A percentile compares a stretch with the other conserved stretches of the same genome.
Evolutionary conservation across 2,888 invertebrate species (phyloP).

Genomic region (Cataglyphis altisquamis): DNA sequence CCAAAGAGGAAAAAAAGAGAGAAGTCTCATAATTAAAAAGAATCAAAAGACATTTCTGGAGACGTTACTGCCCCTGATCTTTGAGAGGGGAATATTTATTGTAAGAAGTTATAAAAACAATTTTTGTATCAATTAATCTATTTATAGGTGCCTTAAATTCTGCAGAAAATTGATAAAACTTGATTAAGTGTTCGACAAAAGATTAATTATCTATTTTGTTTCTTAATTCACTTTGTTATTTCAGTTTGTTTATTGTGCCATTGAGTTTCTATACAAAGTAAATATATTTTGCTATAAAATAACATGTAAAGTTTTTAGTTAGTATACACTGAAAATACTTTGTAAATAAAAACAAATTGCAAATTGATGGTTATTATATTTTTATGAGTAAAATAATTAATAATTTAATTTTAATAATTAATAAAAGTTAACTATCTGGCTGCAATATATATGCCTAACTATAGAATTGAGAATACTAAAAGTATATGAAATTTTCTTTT

Average conservation of each 20-base stretch:
- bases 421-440: not conserved
- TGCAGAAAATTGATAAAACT: conserved; percentile 6
- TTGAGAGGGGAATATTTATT: not conserved
- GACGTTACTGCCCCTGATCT: not conserved
- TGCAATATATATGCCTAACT: not conserved
- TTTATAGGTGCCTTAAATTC: conserved; percentile 54
- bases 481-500: not conserved
- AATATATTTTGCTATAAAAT: conserved; percentile 40
- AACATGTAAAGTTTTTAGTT: conserved; percentile 29
- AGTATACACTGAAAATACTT: conserved; percentile 33
- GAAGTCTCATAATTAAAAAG: not conserved
- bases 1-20: not conserved
- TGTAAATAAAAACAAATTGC: conserved; percentile 47
- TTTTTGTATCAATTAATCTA: conserved; percentile 44
- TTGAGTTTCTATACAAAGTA: conserved; percentile 26
- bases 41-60: not conserved
- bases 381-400: conserved; percentile 57
- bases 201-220: conserved; percentile 1
- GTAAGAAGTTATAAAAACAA: conserved; percentile 9
- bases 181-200: not conserved
- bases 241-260: conserved; percentile 45
- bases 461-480: not conserved
- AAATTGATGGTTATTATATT: conserved; percentile 16
- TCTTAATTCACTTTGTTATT: conserved; percentile 36
- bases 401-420: conserved; percentile 45